phyloP scores from a whole-genome alignment of 2,888 invertebrate species.

The Philonicus albiceps region DNA sequence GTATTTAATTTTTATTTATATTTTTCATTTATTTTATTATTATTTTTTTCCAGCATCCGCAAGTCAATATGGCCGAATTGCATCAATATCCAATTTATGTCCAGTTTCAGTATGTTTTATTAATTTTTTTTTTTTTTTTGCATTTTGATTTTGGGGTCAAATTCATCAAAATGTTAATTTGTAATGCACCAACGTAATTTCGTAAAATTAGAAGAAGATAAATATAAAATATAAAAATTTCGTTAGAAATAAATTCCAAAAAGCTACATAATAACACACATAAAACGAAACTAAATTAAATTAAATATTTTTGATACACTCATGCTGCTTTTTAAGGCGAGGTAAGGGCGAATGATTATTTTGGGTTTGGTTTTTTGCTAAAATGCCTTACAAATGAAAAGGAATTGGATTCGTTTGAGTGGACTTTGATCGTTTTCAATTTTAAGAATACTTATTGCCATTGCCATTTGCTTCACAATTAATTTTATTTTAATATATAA shows the following conservation, averaged over 20 bases:
- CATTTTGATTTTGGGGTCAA: constrained; percentile 44
- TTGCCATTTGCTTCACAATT: too few species aligned
- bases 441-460: neutral
- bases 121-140: neutral
- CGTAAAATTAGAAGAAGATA: constrained; percentile 6
- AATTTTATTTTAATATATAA: neutral
- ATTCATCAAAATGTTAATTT: constrained; percentile 39
- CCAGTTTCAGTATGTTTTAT: constrained; percentile 39
- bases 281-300: constrained; percentile 12
- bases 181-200: constrained; percentile 15
- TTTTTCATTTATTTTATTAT: constrained; percentile 12
- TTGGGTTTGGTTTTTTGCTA: neutral
- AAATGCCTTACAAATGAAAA: neutral
- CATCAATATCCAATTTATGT: neutral
- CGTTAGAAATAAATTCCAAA: constrained; percentile 19
- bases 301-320: neutral
- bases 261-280: constrained; percentile 25
- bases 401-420: neutral
- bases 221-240: constrained; percentile 34
- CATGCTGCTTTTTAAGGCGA: constrained; percentile 25
- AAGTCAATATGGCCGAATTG: neutral
- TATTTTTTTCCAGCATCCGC: constrained; percentile 7
- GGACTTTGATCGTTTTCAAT: neutral
- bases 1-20: constrained; percentile 47
- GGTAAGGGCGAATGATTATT: neutral